Conservation (phyloP, 2,113 vertebrate genomes). For the Boulengeromyrus knoepffleri region DNA sequence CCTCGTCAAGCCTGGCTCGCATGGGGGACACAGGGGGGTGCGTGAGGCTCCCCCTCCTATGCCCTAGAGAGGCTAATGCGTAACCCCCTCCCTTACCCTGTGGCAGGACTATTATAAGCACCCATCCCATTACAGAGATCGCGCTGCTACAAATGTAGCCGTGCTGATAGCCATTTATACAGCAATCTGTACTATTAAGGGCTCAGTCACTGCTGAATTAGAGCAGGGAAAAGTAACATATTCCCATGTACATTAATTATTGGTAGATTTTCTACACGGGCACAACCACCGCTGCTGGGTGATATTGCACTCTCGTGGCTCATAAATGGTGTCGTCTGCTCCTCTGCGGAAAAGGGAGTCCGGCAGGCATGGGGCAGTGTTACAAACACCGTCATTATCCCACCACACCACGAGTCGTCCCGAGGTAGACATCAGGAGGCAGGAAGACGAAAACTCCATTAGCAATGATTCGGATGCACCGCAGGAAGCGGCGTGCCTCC, state of each 20-base stretch:
- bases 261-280: background rate
- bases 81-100: background rate
- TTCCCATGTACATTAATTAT: background rate
- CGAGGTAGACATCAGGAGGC: background rate
- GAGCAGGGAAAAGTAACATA: background rate
- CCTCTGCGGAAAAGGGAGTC: background rate
- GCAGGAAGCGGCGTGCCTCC: background rate
- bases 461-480: background rate
- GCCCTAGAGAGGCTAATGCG: background rate
- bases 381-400: background rate
- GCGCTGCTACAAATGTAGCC: background rate
- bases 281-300: background rate
- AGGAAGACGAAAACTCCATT: background rate
- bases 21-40: background rate
- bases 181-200: background rate
- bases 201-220: background rate
- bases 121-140: background rate
- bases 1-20: background rate
- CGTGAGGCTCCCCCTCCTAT: background rate
- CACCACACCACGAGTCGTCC: background rate
- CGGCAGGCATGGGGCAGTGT: background rate
- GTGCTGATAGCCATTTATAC: slow-evolving; percentile 1
- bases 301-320: background rate
- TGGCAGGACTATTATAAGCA: background rate
- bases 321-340: background rate